Evolutionary conservation across 53 echinoderm and acorn worm genomes (phyloP), one percentile per base, ranked within the genome.

Genomic region (Echinometra lucunter): DNA sequence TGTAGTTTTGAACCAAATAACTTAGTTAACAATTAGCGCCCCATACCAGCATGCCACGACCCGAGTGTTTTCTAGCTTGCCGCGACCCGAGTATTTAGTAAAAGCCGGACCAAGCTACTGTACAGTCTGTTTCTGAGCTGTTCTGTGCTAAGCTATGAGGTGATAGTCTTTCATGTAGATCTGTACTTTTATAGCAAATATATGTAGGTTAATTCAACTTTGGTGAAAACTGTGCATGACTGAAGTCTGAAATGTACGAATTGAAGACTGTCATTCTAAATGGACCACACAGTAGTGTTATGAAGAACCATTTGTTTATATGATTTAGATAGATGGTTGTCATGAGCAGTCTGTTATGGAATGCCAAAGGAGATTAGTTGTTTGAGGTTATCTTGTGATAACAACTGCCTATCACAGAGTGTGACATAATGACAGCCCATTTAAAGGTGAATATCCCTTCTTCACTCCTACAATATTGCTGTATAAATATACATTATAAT

Each of bases 261-360:
- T 72, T 30, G 1, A 72, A 72, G 47, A 28, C n/a, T 85, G 85
- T 85, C 49, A 49, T 49, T 85, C 85, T 85, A 3, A 28, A 2
- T 85, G 49, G 85, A 85, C 85, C 85, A 85, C 85, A 85, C 85
- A 85, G 85, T 85, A n/a, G 49, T 85, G 85, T 85, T 85, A 58
- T 90, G 90, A 90, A 90, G 63, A 38, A 63, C 19, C 37, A 90
- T 37, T 90, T 90, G 90, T 90, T 90, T 90, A 60, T 90, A 37
- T 90, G 90, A 90, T 90, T 90, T 58, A 90, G 90, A 90, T 58
- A 53, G 37, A 27, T n/a, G 35, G 63, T 38, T 89, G 89, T 37
- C 89, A 89, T n/a, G 89, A 88, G 34, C 58, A 89, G 89, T n/a
- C 40, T 57, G 5, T 60, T 90, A 60, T 90, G 90, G 90, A 90